phyloP scores from a whole-genome alignment of 1,140 invertebrate genomes.

The Augochlora pura region DNA sequence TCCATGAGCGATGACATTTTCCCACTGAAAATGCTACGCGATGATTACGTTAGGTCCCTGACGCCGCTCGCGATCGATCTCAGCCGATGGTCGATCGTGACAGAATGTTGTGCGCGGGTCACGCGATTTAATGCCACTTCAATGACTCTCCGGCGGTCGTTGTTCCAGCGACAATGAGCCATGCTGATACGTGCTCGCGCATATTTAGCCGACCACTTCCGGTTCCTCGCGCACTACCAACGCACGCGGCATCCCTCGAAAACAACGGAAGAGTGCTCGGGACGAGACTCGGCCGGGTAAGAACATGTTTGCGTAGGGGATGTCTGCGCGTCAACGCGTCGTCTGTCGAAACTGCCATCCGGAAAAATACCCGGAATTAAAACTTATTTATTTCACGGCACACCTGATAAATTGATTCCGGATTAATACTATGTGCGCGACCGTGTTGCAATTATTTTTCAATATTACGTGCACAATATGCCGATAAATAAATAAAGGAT shows the following conservation, averaged over 20 bases:
- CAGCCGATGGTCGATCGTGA: conserved; percentile 29
- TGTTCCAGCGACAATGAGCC: conserved; percentile 58
- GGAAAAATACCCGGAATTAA: no score
- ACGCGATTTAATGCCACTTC: conserved; percentile 39
- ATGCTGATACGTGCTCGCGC: conserved; percentile 58
- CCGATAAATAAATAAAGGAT: no score
- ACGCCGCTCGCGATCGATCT: conserved; percentile 28
- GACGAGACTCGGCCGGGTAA: neutral
- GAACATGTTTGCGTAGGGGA: no score
- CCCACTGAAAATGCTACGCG: neutral
- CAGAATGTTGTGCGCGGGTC: conserved; percentile 32
- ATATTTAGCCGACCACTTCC: conserved; percentile 68
- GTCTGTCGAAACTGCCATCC: no score
- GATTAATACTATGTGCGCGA: no score
- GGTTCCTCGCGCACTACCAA: conserved; percentile 58
- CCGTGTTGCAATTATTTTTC: no score
- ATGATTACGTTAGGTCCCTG: conserved; percentile 20
- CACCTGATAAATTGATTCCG: no score
- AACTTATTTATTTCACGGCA: no score
- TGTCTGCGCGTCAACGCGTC: no score
- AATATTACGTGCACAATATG: no score
- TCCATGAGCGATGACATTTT: conserved; percentile 53
- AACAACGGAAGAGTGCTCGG: conserved; percentile 38
- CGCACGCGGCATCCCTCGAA: conserved; percentile 31
- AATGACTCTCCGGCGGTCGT: conserved; percentile 51